These are phyloP conservation scores for Ligdia adustata DNA, from an alignment of 2,888 invertebrate genomes.

Conservation along the genomic window DNA sequence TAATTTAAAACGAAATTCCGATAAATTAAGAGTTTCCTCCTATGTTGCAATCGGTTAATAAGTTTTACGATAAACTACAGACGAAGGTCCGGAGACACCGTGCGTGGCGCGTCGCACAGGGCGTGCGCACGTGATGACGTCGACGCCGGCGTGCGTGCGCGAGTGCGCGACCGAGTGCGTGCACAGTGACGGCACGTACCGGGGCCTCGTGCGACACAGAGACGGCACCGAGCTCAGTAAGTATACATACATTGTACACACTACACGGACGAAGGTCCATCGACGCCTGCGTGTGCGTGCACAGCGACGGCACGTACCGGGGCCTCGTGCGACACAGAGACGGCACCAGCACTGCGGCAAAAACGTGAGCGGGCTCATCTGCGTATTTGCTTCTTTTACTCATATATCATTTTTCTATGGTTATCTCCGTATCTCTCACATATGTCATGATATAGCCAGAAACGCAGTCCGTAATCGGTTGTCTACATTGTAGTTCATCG, in stretches of 20 bases:
- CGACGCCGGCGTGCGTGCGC: conserved; percentile 64
- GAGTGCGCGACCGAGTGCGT: conserved; percentile 37
- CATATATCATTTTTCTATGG: too few relatives aligned
- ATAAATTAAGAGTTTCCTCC: too few relatives aligned
- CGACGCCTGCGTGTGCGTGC: conserved; percentile 62
- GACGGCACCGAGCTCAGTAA: conserved; percentile 77
- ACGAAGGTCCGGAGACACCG: conserved; percentile 62
- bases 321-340: conserved; percentile 70
- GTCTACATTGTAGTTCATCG: too few relatives aligned
- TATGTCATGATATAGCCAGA: too few relatives aligned
- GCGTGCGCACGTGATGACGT: conserved; percentile 64
- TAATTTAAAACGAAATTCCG: too few relatives aligned
- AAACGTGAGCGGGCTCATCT: too few relatives aligned
- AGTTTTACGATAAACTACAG: too few relatives aligned
- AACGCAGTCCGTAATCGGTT: background rate
- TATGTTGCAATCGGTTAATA: too few relatives aligned
- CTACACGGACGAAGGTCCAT: conserved; percentile 64
- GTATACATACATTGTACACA: conserved; percentile 43
- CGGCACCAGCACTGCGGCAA: too few relatives aligned
- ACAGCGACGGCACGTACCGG: conserved; percentile 70
- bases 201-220: conserved; percentile 66
- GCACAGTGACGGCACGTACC: conserved; percentile 69
- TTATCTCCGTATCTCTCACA: too few relatives aligned
- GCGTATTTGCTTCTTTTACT: too few relatives aligned
- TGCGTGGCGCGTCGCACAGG: conserved; percentile 52